These are phyloP conservation scores for Neogale vison DNA, from an alignment of 2,113 vertebrate genomes.

Conservation along the genomic window DNA sequence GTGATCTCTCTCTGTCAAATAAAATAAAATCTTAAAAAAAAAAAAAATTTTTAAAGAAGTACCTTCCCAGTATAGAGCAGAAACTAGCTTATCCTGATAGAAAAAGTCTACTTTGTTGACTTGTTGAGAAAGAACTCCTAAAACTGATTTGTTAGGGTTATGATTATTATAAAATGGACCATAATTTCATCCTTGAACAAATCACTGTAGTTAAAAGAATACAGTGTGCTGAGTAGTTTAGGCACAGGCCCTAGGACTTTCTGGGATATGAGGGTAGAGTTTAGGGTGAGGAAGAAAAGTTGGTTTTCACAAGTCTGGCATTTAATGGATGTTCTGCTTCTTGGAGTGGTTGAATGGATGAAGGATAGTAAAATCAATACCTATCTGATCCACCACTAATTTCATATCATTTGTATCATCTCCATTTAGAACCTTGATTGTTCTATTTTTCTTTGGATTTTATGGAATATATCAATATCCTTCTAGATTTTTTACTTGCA, in stretches of 20 bases:
- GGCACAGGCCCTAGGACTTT: not conserved
- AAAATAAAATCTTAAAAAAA: no score
- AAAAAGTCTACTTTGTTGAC: not conserved
- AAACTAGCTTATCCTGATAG: not conserved
- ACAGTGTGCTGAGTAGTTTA: not conserved
- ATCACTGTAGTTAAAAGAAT: not conserved
- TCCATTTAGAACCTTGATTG: not conserved
- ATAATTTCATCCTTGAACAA: not conserved
- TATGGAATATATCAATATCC: not conserved
- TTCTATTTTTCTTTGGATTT: not conserved
- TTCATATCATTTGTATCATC: not conserved
- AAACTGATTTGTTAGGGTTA: not conserved
- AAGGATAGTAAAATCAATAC: not conserved
- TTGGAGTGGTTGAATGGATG: not conserved
- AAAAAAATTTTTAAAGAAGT: no score
- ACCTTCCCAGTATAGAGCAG: not conserved
- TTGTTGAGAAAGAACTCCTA: not conserved
- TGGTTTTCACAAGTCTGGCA: not conserved
- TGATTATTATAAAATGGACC: not conserved
- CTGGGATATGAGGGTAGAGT: not conserved
- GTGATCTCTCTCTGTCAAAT: no score
- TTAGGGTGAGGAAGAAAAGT: not conserved
- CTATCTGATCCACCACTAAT: not conserved
- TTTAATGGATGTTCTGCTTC: conserved; percentile 23
- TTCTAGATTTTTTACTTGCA: not conserved